Conservation (phyloP, 2,113 vertebrate genomes). For the Synchiropus splendidus region DNA sequence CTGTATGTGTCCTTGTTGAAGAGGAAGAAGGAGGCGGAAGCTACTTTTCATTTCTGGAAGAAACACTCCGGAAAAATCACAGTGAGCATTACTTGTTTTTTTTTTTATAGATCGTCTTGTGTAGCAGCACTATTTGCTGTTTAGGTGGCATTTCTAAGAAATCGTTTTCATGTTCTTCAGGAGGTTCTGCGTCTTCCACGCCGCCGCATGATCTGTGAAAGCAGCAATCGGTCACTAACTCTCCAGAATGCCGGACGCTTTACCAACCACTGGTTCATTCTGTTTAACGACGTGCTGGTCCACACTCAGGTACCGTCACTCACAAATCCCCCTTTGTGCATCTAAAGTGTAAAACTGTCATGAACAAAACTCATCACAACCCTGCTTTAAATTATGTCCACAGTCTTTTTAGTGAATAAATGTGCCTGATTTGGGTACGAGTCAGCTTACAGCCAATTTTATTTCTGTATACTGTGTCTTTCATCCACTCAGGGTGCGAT, state of each 20-base stretch:
- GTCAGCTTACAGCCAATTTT: too few relatives aligned
- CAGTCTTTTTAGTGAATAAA: too few relatives aligned
- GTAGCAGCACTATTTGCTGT: too few relatives aligned
- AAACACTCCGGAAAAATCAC: conserved; percentile 85
- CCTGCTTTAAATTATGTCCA: too few relatives aligned
- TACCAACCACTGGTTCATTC: conserved; percentile 94
- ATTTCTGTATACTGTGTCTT: too few relatives aligned
- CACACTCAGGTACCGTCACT: conserved; percentile 80
- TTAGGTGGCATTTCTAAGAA: too few relatives aligned
- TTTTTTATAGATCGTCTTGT: too few relatives aligned
- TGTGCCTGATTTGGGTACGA: too few relatives aligned
- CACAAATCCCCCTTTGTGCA: not conserved
- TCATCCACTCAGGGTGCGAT: conserved; percentile 58
- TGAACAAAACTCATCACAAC: not conserved
- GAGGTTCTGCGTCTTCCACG: conserved; percentile 81
- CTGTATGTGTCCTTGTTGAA: conserved; percentile 75
- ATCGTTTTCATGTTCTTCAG: too few relatives aligned
- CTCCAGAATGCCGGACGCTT: conserved; percentile 89
- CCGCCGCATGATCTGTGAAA: conserved; percentile 87
- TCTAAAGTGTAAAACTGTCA: not conserved
- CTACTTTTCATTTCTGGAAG: conserved; percentile 87
- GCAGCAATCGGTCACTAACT: conserved; percentile 79
- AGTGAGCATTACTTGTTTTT: conserved; percentile 52
- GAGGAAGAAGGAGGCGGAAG: conserved; percentile 88
- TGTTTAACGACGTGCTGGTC: conserved; percentile 92